Conservation (phyloP, 2,888 invertebrate genomes). For the Lepidochrysops patricia region DNA sequence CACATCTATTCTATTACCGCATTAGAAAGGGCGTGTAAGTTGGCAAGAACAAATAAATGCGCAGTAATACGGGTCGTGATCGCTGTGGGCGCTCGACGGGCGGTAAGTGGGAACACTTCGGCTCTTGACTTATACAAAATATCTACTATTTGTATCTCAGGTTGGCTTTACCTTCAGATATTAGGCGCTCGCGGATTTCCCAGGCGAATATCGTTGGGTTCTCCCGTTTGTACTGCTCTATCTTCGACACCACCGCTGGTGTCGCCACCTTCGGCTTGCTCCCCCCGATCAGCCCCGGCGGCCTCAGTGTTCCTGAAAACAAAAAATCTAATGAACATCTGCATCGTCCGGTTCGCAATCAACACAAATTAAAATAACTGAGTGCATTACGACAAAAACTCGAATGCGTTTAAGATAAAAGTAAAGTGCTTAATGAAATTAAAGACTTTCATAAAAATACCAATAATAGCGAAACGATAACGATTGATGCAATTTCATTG, state of each 20-base stretch:
- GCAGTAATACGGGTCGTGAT: slow-evolving; percentile 39
- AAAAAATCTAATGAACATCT: slow-evolving; percentile 19
- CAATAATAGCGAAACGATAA: slow-evolving; percentile 60
- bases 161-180: slow-evolving; percentile 88
- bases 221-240: slow-evolving; percentile 97
- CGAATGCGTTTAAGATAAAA: slow-evolving; percentile 28
- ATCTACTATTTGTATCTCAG: slow-evolving; percentile 25
- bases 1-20: slow-evolving; percentile 15
- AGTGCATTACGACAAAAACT: slow-evolving; percentile 14
- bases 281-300: slow-evolving; percentile 93
- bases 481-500: slow-evolving; percentile 69
- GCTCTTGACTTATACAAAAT: slow-evolving; percentile 29
- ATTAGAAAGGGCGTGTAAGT: slow-evolving; percentile 23
- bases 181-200: slow-evolving; percentile 97
- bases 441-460: slow-evolving; percentile 60
- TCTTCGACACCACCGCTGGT: slow-evolving; percentile 96
- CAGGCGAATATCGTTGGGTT: slow-evolving; percentile 99
- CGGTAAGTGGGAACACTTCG: slow-evolving; percentile 31
- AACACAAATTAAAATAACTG: slow-evolving; percentile 20
- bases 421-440: slow-evolving; percentile 50
- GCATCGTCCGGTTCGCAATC: slow-evolving; percentile 17
- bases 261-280: slow-evolving; percentile 98
- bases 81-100: slow-evolving; percentile 45
- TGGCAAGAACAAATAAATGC: slow-evolving; percentile 23
- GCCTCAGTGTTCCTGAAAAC: slow-evolving; percentile 87